These are phyloP conservation scores for Tachyglossus aculeatus DNA, from an alignment of 2,797 vertebrate genomes.

Conservation along the genomic window DNA sequence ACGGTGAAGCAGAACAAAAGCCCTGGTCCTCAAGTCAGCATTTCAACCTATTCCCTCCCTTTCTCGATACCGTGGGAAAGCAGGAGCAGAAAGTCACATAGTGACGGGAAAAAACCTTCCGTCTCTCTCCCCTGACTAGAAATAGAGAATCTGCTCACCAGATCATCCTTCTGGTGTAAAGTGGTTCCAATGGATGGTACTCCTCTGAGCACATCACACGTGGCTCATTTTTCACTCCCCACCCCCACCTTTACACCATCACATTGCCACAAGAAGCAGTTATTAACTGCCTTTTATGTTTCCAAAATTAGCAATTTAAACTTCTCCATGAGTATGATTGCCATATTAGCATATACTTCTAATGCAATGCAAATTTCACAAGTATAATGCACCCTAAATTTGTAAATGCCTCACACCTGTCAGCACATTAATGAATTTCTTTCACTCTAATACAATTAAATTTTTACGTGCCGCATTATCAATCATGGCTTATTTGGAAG, in stretches of 20 bases:
- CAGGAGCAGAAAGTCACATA: constrained; percentile 3
- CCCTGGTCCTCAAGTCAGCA: not conserved
- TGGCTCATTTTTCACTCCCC: not conserved
- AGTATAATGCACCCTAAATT: constrained; percentile 21
- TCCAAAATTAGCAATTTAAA: constrained; percentile 60
- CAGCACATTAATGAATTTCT: constrained; percentile 26
- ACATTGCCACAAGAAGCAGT: not conserved
- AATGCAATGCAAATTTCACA: constrained; percentile 45
- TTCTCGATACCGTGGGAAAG: not conserved
- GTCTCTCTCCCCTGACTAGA: no score
- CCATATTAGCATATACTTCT: constrained; percentile 55
- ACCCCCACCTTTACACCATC: not conserved
- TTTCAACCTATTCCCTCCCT: not conserved
- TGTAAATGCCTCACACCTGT: constrained; percentile 29
- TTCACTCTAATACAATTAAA: constrained; percentile 29
- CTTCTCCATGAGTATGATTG: constrained; percentile 36
- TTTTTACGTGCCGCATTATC: constrained; percentile 12
- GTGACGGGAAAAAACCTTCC: not conserved
- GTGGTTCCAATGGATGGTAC: not conserved
- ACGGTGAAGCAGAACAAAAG: not conserved
- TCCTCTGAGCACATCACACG: not conserved
- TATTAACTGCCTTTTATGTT: constrained; percentile 37
- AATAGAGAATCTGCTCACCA: not conserved
- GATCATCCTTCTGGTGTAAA: not conserved
- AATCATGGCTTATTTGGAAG: constrained; percentile 11